These are phyloP conservation scores for Noctua comes DNA, from an alignment of 2,888 invertebrate species.

Conservation along the genomic window DNA sequence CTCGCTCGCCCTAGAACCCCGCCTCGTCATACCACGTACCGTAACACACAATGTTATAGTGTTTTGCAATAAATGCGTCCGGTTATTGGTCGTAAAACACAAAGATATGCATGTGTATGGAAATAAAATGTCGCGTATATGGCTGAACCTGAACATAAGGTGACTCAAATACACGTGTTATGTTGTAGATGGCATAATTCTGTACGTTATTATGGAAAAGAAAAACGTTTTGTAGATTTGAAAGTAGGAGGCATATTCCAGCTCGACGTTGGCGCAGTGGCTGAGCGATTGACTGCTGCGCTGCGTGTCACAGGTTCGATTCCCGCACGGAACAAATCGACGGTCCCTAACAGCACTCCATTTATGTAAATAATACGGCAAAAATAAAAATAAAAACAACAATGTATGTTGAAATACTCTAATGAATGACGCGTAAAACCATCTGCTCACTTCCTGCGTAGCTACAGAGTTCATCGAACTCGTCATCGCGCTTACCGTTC, in stretches of 20 bases:
- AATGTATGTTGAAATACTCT: too few relatives aligned
- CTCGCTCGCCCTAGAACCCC: constrained; percentile 2
- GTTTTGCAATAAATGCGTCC: constrained; percentile 40
- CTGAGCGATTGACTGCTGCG: neutral
- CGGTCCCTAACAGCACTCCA: too few relatives aligned
- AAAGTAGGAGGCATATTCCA: neutral
- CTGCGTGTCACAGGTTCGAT: neutral
- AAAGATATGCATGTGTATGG: constrained; percentile 27
- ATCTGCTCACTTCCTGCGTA: too few relatives aligned
- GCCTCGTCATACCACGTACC: neutral
- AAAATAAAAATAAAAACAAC: too few relatives aligned
- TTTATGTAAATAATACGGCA: too few relatives aligned
- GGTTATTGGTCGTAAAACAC: constrained; percentile 38
- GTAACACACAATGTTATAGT: constrained; percentile 36
- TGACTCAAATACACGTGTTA: constrained; percentile 12
- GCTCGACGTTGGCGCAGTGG: neutral
- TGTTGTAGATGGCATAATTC: constrained; percentile 2
- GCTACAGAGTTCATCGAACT: too few relatives aligned
- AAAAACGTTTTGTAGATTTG: neutral
- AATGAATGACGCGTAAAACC: too few relatives aligned
- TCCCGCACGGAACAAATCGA: neutral
- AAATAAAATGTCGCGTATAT: constrained; percentile 21
- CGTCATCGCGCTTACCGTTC: too few relatives aligned
- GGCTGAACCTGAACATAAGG: neutral
- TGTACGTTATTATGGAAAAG: neutral